These are phyloP conservation scores for Philereme vetulata DNA, from an alignment of 2,888 invertebrate species.

Conservation along the genomic window DNA sequence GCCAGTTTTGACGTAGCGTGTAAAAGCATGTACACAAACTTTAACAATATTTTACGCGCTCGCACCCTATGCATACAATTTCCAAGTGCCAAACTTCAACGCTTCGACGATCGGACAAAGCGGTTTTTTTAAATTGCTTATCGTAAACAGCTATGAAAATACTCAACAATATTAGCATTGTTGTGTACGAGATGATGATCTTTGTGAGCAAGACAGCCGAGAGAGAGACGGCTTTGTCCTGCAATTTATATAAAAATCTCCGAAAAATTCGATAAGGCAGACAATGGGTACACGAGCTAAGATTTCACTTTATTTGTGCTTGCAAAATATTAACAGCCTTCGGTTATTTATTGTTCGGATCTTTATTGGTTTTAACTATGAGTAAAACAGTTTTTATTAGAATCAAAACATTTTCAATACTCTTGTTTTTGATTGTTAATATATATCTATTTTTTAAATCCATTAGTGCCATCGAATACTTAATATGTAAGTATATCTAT, in stretches of 20 bases:
- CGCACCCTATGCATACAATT: conserved; percentile 23
- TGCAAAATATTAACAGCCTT: conserved; percentile 5
- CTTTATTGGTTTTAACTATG: background rate
- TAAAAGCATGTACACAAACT: conserved; percentile 14
- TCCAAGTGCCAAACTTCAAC: conserved; percentile 27
- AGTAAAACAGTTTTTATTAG: background rate
- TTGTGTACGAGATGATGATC: conserved; percentile 38
- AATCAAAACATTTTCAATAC: too few relatives aligned
- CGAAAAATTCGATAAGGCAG: conserved; percentile 47
- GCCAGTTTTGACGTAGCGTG: conserved; percentile 2
- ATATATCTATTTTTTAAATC: too few relatives aligned
- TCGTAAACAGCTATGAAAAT: conserved; percentile 44
- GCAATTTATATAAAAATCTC: conserved; percentile 46
- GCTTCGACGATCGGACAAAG: conserved; percentile 22
- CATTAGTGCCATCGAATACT: background rate
- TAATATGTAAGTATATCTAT: too few relatives aligned
- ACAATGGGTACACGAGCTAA: conserved; percentile 29
- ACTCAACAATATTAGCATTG: conserved; percentile 54
- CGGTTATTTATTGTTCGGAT: background rate
- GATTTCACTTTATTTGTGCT: conserved; percentile 12
- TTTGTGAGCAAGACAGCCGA: conserved; percentile 51
- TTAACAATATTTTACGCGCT: conserved; percentile 25
- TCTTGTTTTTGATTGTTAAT: too few relatives aligned
- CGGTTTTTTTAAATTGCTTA: conserved; percentile 31
- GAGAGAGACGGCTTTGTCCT: conserved; percentile 44